Evolutionary conservation across 1,140 invertebrate genomes (phyloP), one percentile per base, ranked within the genome.

Genomic region (Palaemon carinicauda): DNA sequence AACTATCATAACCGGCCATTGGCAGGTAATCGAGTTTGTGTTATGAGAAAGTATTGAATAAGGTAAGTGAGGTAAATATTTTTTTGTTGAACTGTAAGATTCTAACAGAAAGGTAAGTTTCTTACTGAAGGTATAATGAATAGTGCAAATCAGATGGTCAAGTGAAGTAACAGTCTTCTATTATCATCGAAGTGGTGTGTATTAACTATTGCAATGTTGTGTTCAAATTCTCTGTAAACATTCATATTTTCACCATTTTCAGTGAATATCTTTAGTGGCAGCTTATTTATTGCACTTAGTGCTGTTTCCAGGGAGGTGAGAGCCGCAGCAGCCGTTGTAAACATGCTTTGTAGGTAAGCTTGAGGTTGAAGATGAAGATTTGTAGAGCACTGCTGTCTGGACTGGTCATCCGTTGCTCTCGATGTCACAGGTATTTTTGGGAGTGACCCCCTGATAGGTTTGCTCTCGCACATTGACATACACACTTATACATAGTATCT

Each of bases 311-410:
- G 74, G 41, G 53, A 60, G 82, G 53, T 41, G 41, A 77, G 56
- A 71, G 15, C 73, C 21, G 24, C 75, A 9, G 19, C 51, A 60
- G 27, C 14, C 75, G 81, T 41, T 41, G 31, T 12, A 65, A 60
- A 74, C 4, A 29, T 54, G 69, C 50, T 56, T 83, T 27, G 21
- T 84, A 65, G 82, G 82, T 78, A 84, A 77, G 82, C 51, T 14
- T 74, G n/a, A 15, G 52, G 71, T 80, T 77, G 27, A 41, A 33
- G n/a, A 41, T 77, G 27, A 19, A n/a, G n/a, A 27, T 31, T 19
- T 52, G 17, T 83, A 83, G 54, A 75, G 65, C 71, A 53, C n/a
- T 75, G 27, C 33, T 75, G 74, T 53, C 3, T 75, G 19, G 60
- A 12, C 80, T 27, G 80, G 33, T 56, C 27, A 24, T 31, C 19